Evolutionary conservation across 2,797 vertebrate genomes (phyloP).

Genomic region (Saxicola maurus): DNA sequence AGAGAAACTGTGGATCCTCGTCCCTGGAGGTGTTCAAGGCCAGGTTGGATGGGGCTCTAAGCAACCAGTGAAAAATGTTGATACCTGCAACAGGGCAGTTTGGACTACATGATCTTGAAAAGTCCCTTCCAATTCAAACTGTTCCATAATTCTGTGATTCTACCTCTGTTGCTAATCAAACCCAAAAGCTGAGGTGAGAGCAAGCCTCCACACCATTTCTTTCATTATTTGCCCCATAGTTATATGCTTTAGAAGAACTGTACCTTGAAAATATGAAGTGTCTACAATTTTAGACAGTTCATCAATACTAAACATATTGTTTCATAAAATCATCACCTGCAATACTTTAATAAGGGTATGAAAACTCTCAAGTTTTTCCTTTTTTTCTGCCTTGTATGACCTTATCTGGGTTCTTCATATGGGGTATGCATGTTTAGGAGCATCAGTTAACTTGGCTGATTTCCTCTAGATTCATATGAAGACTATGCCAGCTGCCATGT

Average conservation of each 20-base stretch:
- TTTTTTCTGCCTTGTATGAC: background rate
- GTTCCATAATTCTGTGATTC: background rate
- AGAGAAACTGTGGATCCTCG: background rate
- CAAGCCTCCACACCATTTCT: background rate
- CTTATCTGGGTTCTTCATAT: background rate
- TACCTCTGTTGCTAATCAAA: background rate
- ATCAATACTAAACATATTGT: background rate
- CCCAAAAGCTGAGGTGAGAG: background rate
- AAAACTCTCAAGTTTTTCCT: background rate
- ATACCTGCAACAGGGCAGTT: background rate
- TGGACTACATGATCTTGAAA: background rate
- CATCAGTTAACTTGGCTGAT: background rate
- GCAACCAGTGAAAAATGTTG: background rate
- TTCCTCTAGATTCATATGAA: constrained; percentile 92
- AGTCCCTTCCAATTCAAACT: background rate
- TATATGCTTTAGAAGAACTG: background rate
- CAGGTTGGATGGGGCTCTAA: background rate
- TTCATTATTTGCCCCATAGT: background rate
- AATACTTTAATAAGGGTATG: background rate
- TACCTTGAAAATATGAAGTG: background rate
- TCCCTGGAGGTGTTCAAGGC: background rate
- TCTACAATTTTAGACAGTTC: background rate
- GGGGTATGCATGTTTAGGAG: background rate
- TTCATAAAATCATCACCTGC: background rate
- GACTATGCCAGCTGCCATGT: constrained; percentile 98